Base-by-base conservation (phyloP, 1,140 invertebrate genomes). In the Leptopilina boulardi region DNA sequence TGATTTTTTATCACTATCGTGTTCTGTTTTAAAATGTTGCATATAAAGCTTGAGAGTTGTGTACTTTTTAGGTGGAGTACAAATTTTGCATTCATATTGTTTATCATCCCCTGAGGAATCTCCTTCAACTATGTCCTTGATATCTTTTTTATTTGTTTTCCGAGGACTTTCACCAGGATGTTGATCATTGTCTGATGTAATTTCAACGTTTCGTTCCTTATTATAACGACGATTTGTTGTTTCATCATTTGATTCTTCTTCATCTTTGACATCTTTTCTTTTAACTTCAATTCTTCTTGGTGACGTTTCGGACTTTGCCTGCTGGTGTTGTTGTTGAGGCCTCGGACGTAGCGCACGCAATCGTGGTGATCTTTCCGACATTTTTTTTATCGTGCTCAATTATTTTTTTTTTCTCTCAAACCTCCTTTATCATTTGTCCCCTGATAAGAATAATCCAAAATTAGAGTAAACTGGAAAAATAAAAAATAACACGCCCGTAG, bases 1-100 rank as follows among this genome's bases (percentile, higher is more conserved):
- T 44, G 93, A 91, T 76, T 91, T 92, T 70, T 93, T 91, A 41
- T 92, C 91, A 66, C 26, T 66, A 66, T 59, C 56, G 82, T 95
- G 94, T 15, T 88, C 89, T 71, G 94, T 92, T 34, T 91, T 92
- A 44, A 92, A 87, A 84, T 95, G 94, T 80, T 93, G 92, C 2
- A 95, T 87, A 80, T 93, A 94, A 42, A 91, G 90, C 70, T 93
- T 91, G 1, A 94, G 93, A 83, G 92, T 94, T 6, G 91, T 89
- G 0, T 89, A 83, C 41, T 75, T 83, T 38, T 83, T 86, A 0
- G 77, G 3, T 0, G 87, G 84, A 30, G 85, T 84, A 70, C 87
- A 89, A 18, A 70, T 78, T 70, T 86, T 87, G 76, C 88, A 90
- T 26, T 88, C 86, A 77, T 89, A 89, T n/a, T 73, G 1, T 18